phyloP scores from a whole-genome alignment of 2,797 vertebrate species.

The Scarus forsteni region DNA sequence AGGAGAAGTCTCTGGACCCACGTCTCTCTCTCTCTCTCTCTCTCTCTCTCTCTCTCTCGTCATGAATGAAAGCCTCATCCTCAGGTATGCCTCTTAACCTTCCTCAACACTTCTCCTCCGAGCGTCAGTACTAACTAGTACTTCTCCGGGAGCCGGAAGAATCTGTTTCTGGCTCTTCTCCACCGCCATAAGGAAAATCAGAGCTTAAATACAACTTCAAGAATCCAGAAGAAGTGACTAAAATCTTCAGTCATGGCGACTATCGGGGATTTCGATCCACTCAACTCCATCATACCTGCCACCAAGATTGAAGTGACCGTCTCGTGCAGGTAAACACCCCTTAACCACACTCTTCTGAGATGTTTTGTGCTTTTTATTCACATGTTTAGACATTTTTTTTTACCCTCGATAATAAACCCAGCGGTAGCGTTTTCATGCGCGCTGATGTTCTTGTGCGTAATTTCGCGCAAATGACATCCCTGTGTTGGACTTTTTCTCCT shows the following conservation, averaged over 20 bases:
- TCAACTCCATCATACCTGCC: conserved; percentile 89
- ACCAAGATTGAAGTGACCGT: conserved; percentile 96
- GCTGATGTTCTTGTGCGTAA: not conserved
- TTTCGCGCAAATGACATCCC: not conserved
- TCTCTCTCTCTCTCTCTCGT: conserved; percentile 12
- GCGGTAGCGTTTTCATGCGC: not conserved
- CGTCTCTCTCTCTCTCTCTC: conserved; percentile 4
- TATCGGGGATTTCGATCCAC: conserved; percentile 90
- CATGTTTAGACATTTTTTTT: not conserved
- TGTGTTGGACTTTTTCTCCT: conserved; percentile 9
- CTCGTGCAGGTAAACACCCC: conserved; percentile 90
- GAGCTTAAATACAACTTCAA: conserved; percentile 44
- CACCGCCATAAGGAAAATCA: conserved; percentile 19
- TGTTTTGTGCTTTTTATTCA: not conserved
- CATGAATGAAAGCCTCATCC: conserved; percentile 63
- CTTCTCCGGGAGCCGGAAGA: not conserved
- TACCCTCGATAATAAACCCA: not conserved
- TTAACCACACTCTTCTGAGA: not conserved
- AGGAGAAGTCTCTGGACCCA: conserved; percentile 2
- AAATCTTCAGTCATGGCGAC: conserved; percentile 86
- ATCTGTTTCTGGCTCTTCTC: not conserved
- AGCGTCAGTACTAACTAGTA: conserved; percentile 28
- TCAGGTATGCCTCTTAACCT: conserved; percentile 65
- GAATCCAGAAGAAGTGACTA: conserved; percentile 38
- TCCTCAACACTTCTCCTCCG: conserved; percentile 40